Conservation (phyloP, 2,113 vertebrate genomes). For the Chamaetylas fuelleborni region DNA sequence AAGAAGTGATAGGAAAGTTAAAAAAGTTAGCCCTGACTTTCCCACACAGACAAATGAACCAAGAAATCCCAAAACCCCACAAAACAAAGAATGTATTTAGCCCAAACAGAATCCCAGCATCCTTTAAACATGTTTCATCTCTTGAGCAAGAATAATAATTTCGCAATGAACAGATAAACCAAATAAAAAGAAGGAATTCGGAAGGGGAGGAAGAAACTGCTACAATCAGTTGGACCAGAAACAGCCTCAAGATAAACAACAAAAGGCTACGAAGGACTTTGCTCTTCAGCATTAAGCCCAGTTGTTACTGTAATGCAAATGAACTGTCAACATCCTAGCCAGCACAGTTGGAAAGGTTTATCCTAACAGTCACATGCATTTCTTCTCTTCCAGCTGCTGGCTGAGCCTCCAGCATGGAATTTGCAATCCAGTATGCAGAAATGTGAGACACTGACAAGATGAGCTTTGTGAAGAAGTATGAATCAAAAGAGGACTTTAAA, state of each 20-base stretch:
- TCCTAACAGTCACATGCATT: not conserved
- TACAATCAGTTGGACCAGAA: not conserved
- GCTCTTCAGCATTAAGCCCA: not conserved
- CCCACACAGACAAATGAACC: not conserved
- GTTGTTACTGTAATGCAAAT: not conserved
- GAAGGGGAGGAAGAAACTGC: not conserved
- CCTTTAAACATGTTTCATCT: not conserved
- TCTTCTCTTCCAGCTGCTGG: not conserved
- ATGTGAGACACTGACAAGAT: not conserved
- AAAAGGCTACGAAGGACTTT: not conserved
- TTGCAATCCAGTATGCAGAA: not conserved
- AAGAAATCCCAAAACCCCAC: fast-evolving
- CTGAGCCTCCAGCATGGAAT: not conserved
- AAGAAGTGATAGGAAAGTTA: not conserved
- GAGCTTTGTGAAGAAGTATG: not conserved
- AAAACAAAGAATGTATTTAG: not conserved
- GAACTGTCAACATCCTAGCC: not conserved
- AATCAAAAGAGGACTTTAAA: not conserved
- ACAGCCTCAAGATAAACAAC: not conserved
- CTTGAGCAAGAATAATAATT: not conserved
- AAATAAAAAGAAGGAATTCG: not conserved
- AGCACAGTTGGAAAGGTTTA: not conserved
- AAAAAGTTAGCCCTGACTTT: not conserved
- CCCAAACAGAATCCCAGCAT: not conserved
- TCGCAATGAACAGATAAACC: not conserved